Conservation (phyloP, 2,888 invertebrate species). For the Herminia tarsipennalis region DNA sequence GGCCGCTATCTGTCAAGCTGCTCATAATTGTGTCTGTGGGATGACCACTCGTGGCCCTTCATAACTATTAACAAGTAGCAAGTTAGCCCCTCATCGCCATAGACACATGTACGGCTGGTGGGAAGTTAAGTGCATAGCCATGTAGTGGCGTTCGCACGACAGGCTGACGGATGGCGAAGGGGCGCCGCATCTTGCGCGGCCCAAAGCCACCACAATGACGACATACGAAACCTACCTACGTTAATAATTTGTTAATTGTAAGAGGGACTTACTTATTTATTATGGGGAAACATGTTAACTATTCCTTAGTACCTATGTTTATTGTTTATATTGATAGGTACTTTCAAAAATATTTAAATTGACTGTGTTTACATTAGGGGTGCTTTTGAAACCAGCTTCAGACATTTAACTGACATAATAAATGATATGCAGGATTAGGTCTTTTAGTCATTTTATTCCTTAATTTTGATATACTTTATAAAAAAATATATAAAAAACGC, state of each 20-base stretch:
- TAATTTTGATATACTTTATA: too few relatives aligned
- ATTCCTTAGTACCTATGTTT: too few relatives aligned
- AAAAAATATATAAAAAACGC: too few relatives aligned
- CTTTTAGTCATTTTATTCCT: too few relatives aligned
- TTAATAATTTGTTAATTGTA: slow-evolving; percentile 25
- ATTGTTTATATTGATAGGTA: too few relatives aligned
- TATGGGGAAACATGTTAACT: background rate
- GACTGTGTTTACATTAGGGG: too few relatives aligned
- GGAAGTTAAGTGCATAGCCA: slow-evolving; percentile 78
- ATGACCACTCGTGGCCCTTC: slow-evolving; percentile 66
- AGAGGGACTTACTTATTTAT: background rate
- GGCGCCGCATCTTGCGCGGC: slow-evolving; percentile 60
- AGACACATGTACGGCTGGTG: slow-evolving; percentile 73
- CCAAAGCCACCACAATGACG: slow-evolving; percentile 40
- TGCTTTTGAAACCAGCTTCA: too few relatives aligned
- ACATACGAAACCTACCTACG: slow-evolving; percentile 42
- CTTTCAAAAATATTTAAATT: too few relatives aligned
- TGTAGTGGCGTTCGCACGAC: slow-evolving; percentile 68
- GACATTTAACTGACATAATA: too few relatives aligned
- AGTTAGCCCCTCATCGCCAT: slow-evolving; percentile 69
- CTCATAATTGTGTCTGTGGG: slow-evolving; percentile 63
- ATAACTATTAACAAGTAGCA: slow-evolving; percentile 72
- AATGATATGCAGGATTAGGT: too few relatives aligned
- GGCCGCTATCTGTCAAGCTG: slow-evolving; percentile 50
- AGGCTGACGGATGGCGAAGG: slow-evolving; percentile 77